Base-by-base conservation (phyloP, 2,888 invertebrate genomes). In the Galerucella nymphaeae region DNA sequence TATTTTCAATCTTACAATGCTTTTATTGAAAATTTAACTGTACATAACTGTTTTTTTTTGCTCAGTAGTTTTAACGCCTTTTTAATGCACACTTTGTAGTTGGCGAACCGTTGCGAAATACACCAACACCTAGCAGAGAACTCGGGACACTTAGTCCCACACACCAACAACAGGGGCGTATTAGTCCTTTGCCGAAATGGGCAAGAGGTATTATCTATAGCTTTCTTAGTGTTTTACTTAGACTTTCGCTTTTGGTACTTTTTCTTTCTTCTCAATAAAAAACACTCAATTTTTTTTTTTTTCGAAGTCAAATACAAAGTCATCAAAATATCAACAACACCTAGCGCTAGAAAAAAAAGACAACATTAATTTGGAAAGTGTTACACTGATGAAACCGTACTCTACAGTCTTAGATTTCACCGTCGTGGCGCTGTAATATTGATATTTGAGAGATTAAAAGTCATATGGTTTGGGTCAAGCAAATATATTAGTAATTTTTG, bases 171-270 rank as follows among this genome's bases (percentile, higher is more conserved):
- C 86, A 83, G 64, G 85, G 88, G 71, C 85, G 88, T 71, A 82
- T 89, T 83, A 89, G 89, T 83, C 89, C 90, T 66, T 86, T 90
- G 80, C 90, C 90, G 70, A 89, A 88, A 83, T 89, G 89, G 89
- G 89, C 89, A 71, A 86, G 89, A 88, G 90, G 90, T 90, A 90
- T 81, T 75, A n/a, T n/a, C n/a, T n/a, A 77, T 73, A 38, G 16
- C 23, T 20, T 42, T 66, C 13, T 38, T 66, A 53, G 11, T 66
- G 16, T 66, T 14, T 42, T 57, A 6, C 10, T 62, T 62, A 41
- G 59, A 57, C 65, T 65, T 68, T 38, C 18, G 23, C 42, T 67
- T 55, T 58, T n/a, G 16, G 16, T 66, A 14, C 41, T n/a, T 41
- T 42, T 42, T 23, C 5, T 42, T 42, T 23, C 5, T 16, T 50